Evolutionary conservation across 2,113 vertebrate species (phyloP).

Genomic region (Struthio camelus): DNA sequence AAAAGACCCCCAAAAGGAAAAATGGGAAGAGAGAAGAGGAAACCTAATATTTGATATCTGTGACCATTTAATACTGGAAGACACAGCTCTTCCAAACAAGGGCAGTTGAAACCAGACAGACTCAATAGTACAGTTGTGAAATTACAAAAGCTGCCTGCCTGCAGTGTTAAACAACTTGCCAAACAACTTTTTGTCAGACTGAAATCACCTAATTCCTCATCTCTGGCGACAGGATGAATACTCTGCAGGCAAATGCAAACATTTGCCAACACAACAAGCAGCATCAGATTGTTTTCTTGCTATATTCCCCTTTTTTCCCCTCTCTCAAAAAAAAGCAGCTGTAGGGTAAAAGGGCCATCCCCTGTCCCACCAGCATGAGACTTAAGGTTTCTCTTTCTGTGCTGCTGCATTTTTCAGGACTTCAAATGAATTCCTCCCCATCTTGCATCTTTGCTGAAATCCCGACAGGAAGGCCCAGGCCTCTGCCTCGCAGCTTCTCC

Average conservation of each 20-base stretch:
- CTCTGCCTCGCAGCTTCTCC: neutral
- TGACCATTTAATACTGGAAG: neutral
- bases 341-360: neutral
- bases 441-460: neutral
- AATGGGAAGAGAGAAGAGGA: neutral
- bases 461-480: neutral
- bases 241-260: neutral
- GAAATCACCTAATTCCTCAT: neutral
- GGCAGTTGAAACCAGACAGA: neutral
- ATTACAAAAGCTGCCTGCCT: neutral
- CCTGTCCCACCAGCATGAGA: neutral
- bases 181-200: neutral
- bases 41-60: neutral
- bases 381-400: neutral
- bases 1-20: neutral
- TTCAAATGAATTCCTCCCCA: rapidly evolving
- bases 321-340: neutral
- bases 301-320: neutral
- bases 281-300: neutral
- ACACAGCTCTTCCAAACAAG: neutral
- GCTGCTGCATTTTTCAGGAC: neutral
- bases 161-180: neutral
- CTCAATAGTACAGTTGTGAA: neutral
- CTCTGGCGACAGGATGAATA: neutral
- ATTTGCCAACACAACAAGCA: neutral